Percentiles rank a stretch among this genome's conserved stretches.
These are phyloP conservation scores for Drosophila athabasca DNA, from an alignment of 1,140 invertebrate genomes.

Conservation along the genomic window DNA sequence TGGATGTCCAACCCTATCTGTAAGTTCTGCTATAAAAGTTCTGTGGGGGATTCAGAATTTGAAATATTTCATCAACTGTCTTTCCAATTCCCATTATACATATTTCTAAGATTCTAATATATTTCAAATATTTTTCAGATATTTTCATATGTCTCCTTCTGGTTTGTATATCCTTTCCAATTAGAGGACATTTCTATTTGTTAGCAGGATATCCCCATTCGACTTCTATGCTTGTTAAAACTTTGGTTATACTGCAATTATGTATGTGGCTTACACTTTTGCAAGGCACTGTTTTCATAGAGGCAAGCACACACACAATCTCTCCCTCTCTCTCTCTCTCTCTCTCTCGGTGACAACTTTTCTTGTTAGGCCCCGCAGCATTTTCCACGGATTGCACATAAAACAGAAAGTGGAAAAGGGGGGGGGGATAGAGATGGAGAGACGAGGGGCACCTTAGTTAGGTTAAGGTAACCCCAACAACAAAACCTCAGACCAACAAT, in stretches of 20 bases:
- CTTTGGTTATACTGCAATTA: neutral
- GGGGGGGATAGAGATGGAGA: neutral
- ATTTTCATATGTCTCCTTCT: no score
- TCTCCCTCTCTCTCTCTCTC: neutral
- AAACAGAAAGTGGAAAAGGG: neutral
- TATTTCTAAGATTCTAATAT: no score
- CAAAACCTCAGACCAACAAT: slow-evolving; percentile 49
- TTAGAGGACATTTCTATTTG: no score
- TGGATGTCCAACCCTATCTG: no score
- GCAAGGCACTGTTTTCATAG: slow-evolving; percentile 19
- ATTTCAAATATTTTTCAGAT: no score
- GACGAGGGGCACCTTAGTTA: neutral
- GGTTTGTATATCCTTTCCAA: no score
- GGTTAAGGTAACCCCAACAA: slow-evolving; percentile 21
- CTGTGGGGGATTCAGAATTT: no score
- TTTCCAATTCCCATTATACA: no score
- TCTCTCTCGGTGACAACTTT: slow-evolving; percentile 43
- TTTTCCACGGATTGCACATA: slow-evolving; percentile 51
- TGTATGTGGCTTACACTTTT: neutral
- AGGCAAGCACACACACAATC: neutral
- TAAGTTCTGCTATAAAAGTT: no score
- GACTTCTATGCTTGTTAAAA: no score
- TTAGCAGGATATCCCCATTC: no score
- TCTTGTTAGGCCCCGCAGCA: slow-evolving; percentile 71
- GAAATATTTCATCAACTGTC: no score